Conservation (phyloP, 2,113 vertebrate genomes). For the Promerops cafer region DNA sequence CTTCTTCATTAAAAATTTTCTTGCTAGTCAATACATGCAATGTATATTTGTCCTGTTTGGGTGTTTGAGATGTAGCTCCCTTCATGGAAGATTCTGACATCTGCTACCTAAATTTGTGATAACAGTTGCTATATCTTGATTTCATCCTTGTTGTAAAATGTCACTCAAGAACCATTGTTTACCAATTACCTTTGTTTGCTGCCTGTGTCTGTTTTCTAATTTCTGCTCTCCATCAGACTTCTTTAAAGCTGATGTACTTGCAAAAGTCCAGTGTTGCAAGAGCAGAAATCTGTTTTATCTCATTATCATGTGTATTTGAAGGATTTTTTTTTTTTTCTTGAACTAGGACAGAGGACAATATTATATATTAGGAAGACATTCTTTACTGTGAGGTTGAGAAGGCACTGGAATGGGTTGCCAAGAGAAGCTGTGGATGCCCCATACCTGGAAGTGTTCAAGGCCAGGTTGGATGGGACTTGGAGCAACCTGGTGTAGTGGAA, state of each 20-base stretch:
- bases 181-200: neutral
- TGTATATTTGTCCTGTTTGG: neutral
- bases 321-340: neutral
- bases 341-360: neutral
- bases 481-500: neutral
- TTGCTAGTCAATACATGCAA: neutral
- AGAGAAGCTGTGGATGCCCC: neutral
- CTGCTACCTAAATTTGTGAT: neutral
- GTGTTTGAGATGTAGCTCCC: neutral
- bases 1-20: accelerated
- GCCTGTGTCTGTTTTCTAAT: neutral
- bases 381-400: neutral
- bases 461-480: neutral
- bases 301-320: neutral
- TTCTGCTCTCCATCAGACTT: neutral
- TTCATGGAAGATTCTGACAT: neutral
- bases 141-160: neutral
- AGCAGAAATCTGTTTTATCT: neutral
- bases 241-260: neutral
- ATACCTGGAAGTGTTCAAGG: neutral
- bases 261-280: neutral
- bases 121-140: neutral
- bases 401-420: neutral
- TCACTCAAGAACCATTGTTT: neutral
- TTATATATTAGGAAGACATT: neutral